A percentile compares a stretch with the other conserved stretches of the same genome.
Evolutionary conservation across 2,113 vertebrate genomes (phyloP).

Genomic region (Sturnus vulgaris): DNA sequence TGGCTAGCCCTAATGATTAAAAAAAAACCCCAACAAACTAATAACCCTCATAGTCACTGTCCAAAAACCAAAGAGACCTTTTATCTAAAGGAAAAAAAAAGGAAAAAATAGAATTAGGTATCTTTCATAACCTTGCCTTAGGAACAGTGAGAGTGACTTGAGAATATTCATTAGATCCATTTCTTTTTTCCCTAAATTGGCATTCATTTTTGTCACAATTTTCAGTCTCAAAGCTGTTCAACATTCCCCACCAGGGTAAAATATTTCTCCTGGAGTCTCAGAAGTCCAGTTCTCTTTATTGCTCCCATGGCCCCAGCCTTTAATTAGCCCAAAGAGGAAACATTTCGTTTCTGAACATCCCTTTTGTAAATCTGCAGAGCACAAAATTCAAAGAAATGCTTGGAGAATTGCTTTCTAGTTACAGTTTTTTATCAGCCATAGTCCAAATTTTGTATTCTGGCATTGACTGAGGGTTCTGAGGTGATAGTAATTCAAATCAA

Average conservation of each 20-base stretch:
- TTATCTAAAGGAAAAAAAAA: background rate
- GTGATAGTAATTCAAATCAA: conserved; percentile 28
- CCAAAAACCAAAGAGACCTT: background rate
- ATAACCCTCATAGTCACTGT: background rate
- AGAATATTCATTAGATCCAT: background rate
- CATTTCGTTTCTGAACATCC: background rate
- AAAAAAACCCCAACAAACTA: background rate
- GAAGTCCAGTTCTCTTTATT: background rate
- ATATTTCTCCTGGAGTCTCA: background rate
- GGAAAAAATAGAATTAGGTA: fast-evolving
- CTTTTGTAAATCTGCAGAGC: background rate
- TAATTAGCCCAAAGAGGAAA: background rate
- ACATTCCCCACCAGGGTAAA: background rate
- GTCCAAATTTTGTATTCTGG: conserved; percentile 35
- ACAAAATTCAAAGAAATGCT: background rate
- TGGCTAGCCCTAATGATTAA: background rate
- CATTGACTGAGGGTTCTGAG: background rate
- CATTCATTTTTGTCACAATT: background rate
- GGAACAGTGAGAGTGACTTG: background rate
- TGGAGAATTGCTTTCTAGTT: background rate
- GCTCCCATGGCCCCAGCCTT: background rate
- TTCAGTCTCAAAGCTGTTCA: background rate
- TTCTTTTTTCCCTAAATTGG: background rate
- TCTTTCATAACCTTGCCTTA: background rate
- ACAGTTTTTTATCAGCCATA: background rate